A percentile compares a stretch with the other conserved stretches of the same genome.
Conservation (phyloP, 2,797 vertebrate genomes). For the Sebastes goodei region DNA sequence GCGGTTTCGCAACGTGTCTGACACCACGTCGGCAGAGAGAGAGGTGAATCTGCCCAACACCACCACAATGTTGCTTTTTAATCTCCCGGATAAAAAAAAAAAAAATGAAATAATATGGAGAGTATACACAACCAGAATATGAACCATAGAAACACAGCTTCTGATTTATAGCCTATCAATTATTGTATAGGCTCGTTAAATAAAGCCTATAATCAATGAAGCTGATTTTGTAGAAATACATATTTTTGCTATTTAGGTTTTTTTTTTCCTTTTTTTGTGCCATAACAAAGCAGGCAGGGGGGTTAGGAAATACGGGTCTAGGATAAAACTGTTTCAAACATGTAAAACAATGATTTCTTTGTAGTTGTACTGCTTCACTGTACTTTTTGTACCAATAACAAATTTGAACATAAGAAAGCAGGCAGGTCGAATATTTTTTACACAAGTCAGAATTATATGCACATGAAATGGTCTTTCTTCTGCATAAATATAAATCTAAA, state of each 20-base stretch:
- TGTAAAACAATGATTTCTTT: too few species aligned
- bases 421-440: not conserved
- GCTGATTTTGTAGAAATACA: not conserved
- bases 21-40: constrained; percentile 66
- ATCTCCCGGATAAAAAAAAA: not conserved
- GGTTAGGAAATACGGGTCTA: too few species aligned
- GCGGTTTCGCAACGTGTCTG: constrained; percentile 68
- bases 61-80: not conserved
- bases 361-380: too few species aligned
- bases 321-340: too few species aligned
- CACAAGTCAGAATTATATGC: not conserved
- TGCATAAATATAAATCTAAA: not conserved
- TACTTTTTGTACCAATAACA: too few species aligned
- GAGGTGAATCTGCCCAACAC: constrained; percentile 20
- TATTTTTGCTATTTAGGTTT: not conserved
- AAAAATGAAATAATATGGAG: not conserved
- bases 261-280: not conserved
- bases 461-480: not conserved
- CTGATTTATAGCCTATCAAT: not conserved
- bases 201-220: not conserved
- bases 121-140: not conserved
- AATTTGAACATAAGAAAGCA: not conserved
- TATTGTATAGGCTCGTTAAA: not conserved
- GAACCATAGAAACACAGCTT: not conserved
- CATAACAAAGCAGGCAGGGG: not conserved